Percentiles rank a stretch among this genome's conserved stretches.
Evolutionary conservation across 2,888 invertebrate genomes (phyloP).

Genomic region (Anarsia innoxiella): DNA sequence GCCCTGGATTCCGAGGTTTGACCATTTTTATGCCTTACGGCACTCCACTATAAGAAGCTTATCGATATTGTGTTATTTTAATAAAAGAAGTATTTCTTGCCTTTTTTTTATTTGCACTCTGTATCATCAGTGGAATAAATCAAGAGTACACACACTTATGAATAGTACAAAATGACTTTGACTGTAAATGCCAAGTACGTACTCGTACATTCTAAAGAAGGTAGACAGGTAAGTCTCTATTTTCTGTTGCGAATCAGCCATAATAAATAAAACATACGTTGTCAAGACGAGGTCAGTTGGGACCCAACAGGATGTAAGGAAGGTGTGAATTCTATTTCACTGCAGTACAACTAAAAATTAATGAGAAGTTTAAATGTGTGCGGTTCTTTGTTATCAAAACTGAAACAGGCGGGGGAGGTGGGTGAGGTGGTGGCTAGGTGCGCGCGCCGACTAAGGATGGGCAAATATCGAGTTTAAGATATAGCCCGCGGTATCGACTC

Average conservation of each 20-base stretch:
- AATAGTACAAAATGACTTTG: no score
- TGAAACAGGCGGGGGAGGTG: conserved; percentile 19
- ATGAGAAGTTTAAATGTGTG: conserved; percentile 26
- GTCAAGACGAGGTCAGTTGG: conserved; percentile 1
- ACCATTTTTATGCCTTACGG: no score
- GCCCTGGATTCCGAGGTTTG: no score
- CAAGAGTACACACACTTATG: no score
- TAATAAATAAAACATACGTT: neutral
- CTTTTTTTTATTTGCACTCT: no score
- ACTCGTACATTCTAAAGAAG: no score
- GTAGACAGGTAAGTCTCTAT: no score
- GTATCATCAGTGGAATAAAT: conserved; percentile 1
- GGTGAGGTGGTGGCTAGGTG: conserved; percentile 19
- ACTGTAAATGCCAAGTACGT: no score
- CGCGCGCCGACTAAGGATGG: conserved; percentile 23
- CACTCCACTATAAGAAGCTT: no score
- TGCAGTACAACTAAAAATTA: conserved; percentile 26
- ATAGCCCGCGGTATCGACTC: no score
- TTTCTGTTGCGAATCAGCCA: neutral
- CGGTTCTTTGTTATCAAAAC: conserved; percentile 25
- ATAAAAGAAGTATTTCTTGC: no score
- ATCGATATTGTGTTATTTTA: no score
- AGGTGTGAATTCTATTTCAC: conserved; percentile 21
- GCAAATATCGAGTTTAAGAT: conserved; percentile 1
- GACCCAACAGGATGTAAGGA: conserved; percentile 5